These are phyloP conservation scores for Nycticorax nycticorax DNA, from an alignment of 2,113 vertebrate species.

Conservation along the genomic window DNA sequence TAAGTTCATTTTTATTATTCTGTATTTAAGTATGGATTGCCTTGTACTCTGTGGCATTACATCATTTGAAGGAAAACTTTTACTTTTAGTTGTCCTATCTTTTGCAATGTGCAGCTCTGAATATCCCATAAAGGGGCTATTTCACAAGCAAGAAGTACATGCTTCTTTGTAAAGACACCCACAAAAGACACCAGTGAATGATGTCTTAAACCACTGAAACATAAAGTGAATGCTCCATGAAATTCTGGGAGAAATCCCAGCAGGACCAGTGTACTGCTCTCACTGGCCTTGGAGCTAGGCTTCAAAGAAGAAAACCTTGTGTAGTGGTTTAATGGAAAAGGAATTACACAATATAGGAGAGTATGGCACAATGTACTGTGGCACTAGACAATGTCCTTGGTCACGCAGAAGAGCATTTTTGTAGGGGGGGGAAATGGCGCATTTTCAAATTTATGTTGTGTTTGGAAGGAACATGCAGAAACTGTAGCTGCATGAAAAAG, in stretches of 20 bases:
- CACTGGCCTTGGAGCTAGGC: background rate
- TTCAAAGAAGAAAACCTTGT: background rate
- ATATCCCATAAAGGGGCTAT: background rate
- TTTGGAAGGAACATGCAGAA: background rate
- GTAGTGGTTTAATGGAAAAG: background rate
- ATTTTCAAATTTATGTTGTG: background rate
- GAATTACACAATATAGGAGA: background rate
- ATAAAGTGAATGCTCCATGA: background rate
- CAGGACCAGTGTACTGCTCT: background rate
- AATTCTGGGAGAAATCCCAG: background rate
- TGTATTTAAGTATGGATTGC: background rate
- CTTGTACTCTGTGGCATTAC: background rate
- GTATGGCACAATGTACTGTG: background rate
- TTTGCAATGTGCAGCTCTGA: background rate
- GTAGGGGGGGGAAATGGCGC: background rate
- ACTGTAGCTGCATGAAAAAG: background rate
- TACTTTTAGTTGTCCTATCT: background rate
- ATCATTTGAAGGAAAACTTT: background rate
- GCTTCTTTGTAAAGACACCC: background rate
- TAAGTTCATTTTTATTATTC: background rate
- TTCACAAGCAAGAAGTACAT: background rate
- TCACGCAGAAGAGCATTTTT: background rate
- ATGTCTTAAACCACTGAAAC: background rate
- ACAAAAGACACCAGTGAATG: background rate
- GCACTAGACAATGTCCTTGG: background rate